A percentile compares a stretch with the other conserved stretches of the same genome.
Evolutionary conservation across 2,797 vertebrate species (phyloP).

Genomic region (Aulostomus chinensis): DNA sequence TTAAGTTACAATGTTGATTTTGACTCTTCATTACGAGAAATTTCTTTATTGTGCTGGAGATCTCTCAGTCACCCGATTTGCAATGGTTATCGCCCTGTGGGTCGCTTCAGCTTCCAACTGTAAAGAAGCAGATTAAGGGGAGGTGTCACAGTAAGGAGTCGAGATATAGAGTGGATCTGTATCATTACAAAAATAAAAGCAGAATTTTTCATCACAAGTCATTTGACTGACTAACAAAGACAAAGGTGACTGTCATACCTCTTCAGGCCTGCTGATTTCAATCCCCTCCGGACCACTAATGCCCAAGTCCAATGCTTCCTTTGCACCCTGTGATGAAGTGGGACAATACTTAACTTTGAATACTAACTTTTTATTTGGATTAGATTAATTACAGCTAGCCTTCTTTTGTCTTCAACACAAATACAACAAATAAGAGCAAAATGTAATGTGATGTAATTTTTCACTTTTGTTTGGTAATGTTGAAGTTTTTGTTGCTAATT

Average conservation of each 20-base stretch:
- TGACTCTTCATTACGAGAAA: too few species aligned
- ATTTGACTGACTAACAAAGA: too few species aligned
- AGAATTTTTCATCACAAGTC: too few species aligned
- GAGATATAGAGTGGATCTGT: not conserved
- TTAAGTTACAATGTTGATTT: not conserved
- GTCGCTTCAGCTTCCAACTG: slow-evolving; percentile 96
- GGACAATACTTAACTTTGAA: too few species aligned
- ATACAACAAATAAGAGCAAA: too few species aligned
- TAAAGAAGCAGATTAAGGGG: slow-evolving; percentile 14
- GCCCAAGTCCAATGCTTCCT: slow-evolving; percentile 91
- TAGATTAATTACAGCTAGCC: too few species aligned
- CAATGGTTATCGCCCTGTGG: slow-evolving; percentile 93
- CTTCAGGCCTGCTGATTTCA: slow-evolving; percentile 96
- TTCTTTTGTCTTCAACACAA: too few species aligned
- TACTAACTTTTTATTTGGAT: too few species aligned
- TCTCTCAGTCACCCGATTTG: slow-evolving; percentile 88
- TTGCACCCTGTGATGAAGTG: slow-evolving; percentile 86
- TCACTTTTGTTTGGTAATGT: too few species aligned
- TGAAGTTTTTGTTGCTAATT: too few species aligned
- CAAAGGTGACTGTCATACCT: slow-evolving; percentile 77
- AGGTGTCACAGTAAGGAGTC: not conserved
- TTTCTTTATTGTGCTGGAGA: not conserved
- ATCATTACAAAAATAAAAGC: too few species aligned
- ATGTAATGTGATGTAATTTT: too few species aligned
- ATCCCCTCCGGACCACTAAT: slow-evolving; percentile 96